Evolutionary conservation across 2,888 invertebrate species (phyloP), one percentile per base, ranked within the genome.

Genomic region (Cactoblastis cactorum): DNA sequence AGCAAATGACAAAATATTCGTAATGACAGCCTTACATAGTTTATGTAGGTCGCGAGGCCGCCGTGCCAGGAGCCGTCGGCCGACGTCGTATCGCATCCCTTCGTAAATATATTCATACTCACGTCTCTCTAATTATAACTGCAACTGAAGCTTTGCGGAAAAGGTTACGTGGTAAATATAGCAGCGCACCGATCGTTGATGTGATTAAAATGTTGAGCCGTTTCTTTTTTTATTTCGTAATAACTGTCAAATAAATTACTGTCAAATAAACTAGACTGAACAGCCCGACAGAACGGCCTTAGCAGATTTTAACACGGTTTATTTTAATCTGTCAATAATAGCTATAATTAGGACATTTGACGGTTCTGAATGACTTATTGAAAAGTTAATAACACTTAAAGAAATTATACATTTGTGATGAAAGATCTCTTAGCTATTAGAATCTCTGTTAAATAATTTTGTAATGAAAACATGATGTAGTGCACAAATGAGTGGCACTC

Each of bases 1-100:
- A 22, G 47, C 47, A 47, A 52, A 41, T 34, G 41, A 45, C 49
- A 49, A 47, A 47, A 56, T 50, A 56, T 51, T 51, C 34, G 43
- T 46, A 50, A 52, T 49, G 51, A 53, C 48, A 50, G 50, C 14
- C 52, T 53, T 57, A 54, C 48, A 59, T 54, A 56, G 62, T 65
- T 56, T 63, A 81, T 74, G 67, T 78, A 74, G 80, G 81, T 80
- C 80, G 75, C 71, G 73, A 65, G 69, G 74, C 63, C 68, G 59
- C 58, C 67, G 72, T 71, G 68, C 71, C 69, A 72, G 74, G 70
- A 74, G 66, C 69, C 65, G 62, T 62, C 65, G 59, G 66, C 68
- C 65, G 62, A 62, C 65, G 59, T 63, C 69, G 67, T 70, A 67
- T 74, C 74, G 67, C 71, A 67, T 74, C 74, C 74, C 74, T 69